These are phyloP conservation scores for Sebastes alutus DNA, from an alignment of 2,797 vertebrate species.

Conservation along the genomic window DNA sequence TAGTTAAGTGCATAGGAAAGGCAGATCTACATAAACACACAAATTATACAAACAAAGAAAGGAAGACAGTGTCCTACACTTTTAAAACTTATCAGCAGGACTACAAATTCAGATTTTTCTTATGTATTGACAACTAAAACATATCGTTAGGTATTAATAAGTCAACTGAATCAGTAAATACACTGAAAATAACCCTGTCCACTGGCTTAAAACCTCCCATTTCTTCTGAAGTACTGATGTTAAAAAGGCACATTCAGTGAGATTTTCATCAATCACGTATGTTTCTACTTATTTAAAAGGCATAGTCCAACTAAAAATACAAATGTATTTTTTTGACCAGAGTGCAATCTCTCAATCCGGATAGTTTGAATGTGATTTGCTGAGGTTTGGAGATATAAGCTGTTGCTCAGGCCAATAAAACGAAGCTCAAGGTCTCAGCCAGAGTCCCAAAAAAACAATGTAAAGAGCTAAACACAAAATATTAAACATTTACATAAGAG, in stretches of 20 bases:
- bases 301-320: conserved; percentile 3
- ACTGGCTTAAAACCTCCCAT: conserved; percentile 11
- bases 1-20: conserved; percentile 79
- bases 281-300: neutral
- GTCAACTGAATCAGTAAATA: neutral
- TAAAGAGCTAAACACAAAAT: neutral
- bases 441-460: neutral
- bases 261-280: neutral
- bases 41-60: neutral
- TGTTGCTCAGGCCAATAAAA: neutral
- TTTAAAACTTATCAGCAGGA: conserved; percentile 22
- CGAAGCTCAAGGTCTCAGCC: neutral
- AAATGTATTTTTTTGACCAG: neutral
- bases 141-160: neutral
- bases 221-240: neutral
- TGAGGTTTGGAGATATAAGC: neutral
- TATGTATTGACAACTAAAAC: neutral
- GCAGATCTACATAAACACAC: conserved; percentile 27
- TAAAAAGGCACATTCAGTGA: conserved; percentile 48
- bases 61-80: conserved; percentile 16
- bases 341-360: neutral
- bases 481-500: neutral
- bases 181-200: neutral
- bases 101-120: neutral
- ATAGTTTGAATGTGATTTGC: neutral